Base-by-base conservation (phyloP, 2,888 invertebrate species). In the Nasonovia ribisnigri region DNA sequence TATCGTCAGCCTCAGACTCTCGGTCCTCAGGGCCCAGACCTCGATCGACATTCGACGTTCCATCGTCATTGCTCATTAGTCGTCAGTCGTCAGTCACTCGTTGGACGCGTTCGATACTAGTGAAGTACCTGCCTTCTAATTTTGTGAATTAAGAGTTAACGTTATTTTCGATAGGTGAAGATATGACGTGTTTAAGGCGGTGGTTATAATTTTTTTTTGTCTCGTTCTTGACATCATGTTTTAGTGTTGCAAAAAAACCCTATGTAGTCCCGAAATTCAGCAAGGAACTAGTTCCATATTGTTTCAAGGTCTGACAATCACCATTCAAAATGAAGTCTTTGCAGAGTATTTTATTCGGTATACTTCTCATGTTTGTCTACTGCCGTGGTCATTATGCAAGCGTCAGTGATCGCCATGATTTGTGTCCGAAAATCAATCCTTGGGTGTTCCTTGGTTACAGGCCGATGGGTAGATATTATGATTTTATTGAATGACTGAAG, bases 401-500 rank as follows among this genome's bases (percentile, higher is more conserved):
- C 24, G 84, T 86, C 16, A 90, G 86, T 46, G 60, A 90, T 42
- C 93, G 93, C n/a, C 92, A 90, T 16, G 90, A 94, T 51, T 87
- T 91, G 46, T 96, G 96, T 90, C 95, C 96, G 20, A 95, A 95
- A 92, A 96, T 96, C 95, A 94, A 96, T 91, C 95, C 95, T 43
- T 95, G 95, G 94, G 95, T 96, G 0, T 96, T 96, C 92, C 95
- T 95, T 77, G 95, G 95, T 67, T 96, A 95, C 36, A 95, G 95
- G 54, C 96, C 96, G n/a, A 95, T 95, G 46, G 43, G 93, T 93
- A 60, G 46, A 36, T 84, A 60, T 86, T 48, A 60, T 86, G n/a
- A 5, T 77, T 84, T 91, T 92, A 54, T 20, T 84, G 5, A 51
- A 67, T 3, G 16, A 26, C 26, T 10, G 43, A 42, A 36, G 3